Evolutionary conservation across 1,140 invertebrate genomes (phyloP), one percentile per base, ranked within the genome.

Genomic region (Lordiphosa collinella): DNA sequence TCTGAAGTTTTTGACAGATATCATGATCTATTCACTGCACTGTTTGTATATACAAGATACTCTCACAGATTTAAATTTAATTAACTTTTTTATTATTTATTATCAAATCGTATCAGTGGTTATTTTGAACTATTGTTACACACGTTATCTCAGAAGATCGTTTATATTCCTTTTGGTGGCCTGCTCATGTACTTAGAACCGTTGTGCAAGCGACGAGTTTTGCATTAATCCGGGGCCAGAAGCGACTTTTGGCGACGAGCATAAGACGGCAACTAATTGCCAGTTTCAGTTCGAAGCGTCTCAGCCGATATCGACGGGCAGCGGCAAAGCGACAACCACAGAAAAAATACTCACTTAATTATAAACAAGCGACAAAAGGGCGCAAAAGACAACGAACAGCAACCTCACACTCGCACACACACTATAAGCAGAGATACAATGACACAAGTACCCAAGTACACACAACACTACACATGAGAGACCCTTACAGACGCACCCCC

Each of bases 181-280:
- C 4, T 11, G 18, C 7, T 16, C 7, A 25, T 43, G 18, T 12
- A 43, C 4, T 11, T 56, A 34, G 22, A 40, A 35, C 16, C 25
- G 54, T 67, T 67, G 63, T 59, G 64, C 64, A 68, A 48, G 13
- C 38, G 67, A 68, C 68, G 63, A 67, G 54, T 67, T 57, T 58
- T 40, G 18, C 35, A 18, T 52, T 40, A 58, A 48, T 60, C 55
- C 55, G 64, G 62, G 57, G 41, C 48, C 70, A 65, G 57, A 71
- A 71, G 56, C 86, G 73, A 87, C 86, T 87, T 75, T 85, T 84
- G 80, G 64, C 86, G 85, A 82, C 66, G 86, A 87, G 76, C 86
- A 78, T 70, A 87, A 85, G 76, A 87, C 73, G 65, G 79, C 85
- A 76, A 87, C 86, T 87, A 87, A 87, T 84, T 84, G 78, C 85